Conservation (phyloP, 2,113 vertebrate genomes). For the Albula goreensis region DNA sequence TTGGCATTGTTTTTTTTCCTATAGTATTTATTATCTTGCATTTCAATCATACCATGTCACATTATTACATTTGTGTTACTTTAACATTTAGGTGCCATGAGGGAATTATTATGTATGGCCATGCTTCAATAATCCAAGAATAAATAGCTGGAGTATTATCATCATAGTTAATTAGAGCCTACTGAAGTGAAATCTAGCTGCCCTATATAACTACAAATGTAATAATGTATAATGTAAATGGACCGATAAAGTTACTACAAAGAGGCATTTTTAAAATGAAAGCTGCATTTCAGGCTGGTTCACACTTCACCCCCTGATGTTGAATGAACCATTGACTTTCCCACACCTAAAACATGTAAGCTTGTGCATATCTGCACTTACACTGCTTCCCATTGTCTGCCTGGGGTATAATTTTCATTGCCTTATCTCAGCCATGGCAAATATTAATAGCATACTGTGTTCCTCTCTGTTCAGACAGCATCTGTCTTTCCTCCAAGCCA, state of each 20-base stretch:
- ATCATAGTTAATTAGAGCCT: background rate
- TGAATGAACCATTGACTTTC: background rate
- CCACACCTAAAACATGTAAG: background rate
- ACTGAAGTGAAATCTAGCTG: background rate
- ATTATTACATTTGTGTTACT: background rate
- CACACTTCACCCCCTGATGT: background rate
- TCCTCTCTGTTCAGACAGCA: conserved; percentile 19
- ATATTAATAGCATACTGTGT: conserved; percentile 16
- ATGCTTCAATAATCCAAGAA: background rate
- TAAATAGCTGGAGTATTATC: background rate
- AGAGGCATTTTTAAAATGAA: background rate
- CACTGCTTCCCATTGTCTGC: conserved; percentile 35
- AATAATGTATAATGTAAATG: too few species aligned
- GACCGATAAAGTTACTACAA: background rate
- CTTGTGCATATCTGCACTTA: conserved; percentile 1
- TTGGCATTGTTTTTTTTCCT: background rate
- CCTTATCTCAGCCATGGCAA: conserved; percentile 30
- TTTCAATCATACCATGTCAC: background rate
- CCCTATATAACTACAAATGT: too few species aligned
- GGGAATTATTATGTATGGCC: background rate
- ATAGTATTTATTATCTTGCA: background rate
- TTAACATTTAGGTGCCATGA: background rate
- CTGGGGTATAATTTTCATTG: background rate
- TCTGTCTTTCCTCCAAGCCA: background rate
- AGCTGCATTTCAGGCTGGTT: background rate